A percentile compares a stretch with the other conserved stretches of the same genome.
Evolutionary conservation across 2,888 invertebrate genomes (phyloP).

Genomic region (Eristalinus sepulchralis): DNA sequence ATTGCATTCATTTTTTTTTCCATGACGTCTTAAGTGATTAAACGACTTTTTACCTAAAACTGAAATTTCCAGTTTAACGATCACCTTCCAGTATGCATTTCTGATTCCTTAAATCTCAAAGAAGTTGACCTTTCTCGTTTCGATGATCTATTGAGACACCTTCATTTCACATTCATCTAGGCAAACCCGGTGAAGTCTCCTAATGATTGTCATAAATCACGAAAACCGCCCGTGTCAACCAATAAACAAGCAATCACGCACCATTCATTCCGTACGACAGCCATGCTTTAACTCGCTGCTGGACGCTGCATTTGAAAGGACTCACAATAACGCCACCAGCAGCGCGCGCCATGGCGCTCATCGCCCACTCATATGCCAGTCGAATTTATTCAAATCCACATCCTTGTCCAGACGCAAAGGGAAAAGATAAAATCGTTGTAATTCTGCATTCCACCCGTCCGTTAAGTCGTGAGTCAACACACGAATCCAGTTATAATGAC

Average conservation of each 20-base stretch:
- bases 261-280: neutral
- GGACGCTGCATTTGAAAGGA: neutral
- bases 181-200: neutral
- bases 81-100: neutral
- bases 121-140: neutral
- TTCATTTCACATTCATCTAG: neutral
- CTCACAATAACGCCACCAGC: neutral
- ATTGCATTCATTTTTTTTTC: no score
- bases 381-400: constrained; percentile 29
- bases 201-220: neutral
- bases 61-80: no score
- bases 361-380: constrained; percentile 10
- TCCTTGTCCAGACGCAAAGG: constrained; percentile 8
- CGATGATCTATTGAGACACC: neutral
- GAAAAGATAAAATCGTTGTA: constrained; percentile 20
- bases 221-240: neutral
- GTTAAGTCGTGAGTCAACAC: constrained; percentile 34
- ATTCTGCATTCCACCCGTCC: constrained; percentile 3
- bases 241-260: neutral
- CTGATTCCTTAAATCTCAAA: neutral
- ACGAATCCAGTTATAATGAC: constrained; percentile 37
- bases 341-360: neutral
- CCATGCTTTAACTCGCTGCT: neutral
- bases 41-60: no score
- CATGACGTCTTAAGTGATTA: no score